Percentiles rank a stretch among this genome's conserved stretches.
phyloP scores from a whole-genome alignment of 2,888 invertebrate genomes.

The Silvanus unidentatus region DNA sequence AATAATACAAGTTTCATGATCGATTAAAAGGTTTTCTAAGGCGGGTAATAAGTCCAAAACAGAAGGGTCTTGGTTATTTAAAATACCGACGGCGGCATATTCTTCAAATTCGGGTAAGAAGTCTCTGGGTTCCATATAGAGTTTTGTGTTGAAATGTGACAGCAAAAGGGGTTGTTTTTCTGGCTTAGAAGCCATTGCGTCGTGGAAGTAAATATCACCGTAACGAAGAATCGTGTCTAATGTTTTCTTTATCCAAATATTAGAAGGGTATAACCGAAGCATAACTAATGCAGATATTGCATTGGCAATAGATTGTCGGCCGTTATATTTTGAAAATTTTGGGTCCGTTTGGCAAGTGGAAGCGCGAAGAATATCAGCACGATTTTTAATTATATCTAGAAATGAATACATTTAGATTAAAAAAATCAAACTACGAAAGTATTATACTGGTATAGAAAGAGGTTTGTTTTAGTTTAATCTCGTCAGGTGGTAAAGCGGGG shows the following conservation, averaged over 20 bases:
- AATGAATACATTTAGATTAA: slow-evolving; percentile 9
- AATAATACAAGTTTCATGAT: slow-evolving; percentile 40
- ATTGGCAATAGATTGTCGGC: slow-evolving; percentile 39
- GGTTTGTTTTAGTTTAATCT: slow-evolving; percentile 1
- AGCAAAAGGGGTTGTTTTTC: slow-evolving; percentile 23
- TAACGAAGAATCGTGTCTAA: slow-evolving; percentile 40
- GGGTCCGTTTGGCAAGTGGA: slow-evolving; percentile 39
- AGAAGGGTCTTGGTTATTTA: slow-evolving; percentile 32
- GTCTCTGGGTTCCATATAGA: slow-evolving; percentile 28
- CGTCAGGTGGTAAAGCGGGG: slow-evolving; percentile 11
- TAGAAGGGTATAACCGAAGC: slow-evolving; percentile 39
- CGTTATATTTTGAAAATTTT: slow-evolving; percentile 33
- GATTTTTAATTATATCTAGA: slow-evolving; percentile 28
- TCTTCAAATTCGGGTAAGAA: slow-evolving; percentile 36
- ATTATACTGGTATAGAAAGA: slow-evolving; percentile 24
- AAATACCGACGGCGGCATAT: slow-evolving; percentile 37
- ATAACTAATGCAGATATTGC: slow-evolving; percentile 42
- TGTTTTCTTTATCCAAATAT: slow-evolving; percentile 41
- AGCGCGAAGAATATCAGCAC: slow-evolving; percentile 39
- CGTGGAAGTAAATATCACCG: slow-evolving; percentile 39
- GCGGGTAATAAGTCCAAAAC: slow-evolving; percentile 38
- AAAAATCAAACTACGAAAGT: neutral
- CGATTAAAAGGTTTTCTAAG: slow-evolving; percentile 36
- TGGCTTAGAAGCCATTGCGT: slow-evolving; percentile 30
- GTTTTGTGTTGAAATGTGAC: slow-evolving; percentile 29